phyloP scores from a whole-genome alignment of 2,797 vertebrate species.

The Chrysolophus pictus region DNA sequence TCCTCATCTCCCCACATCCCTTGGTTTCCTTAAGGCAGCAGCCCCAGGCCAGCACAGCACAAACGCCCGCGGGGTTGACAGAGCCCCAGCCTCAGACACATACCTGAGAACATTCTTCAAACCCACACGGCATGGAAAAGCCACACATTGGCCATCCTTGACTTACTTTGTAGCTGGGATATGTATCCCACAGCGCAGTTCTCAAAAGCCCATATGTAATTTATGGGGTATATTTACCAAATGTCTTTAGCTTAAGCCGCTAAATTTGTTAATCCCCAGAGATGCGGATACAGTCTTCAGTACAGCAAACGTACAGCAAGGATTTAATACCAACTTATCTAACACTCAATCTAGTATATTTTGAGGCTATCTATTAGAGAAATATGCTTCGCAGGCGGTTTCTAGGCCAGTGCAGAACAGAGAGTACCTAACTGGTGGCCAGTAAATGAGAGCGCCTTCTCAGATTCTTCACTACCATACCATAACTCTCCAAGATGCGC shows the following conservation, averaged over 20 bases:
- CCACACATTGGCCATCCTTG: background rate
- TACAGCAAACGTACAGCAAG: background rate
- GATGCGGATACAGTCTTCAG: background rate
- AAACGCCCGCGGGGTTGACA: accelerated
- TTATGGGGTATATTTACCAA: constrained; percentile 43
- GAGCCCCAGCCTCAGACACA: background rate
- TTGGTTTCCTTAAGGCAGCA: background rate
- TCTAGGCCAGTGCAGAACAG: background rate
- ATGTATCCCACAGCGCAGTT: background rate
- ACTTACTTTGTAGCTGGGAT: background rate
- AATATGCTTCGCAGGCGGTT: background rate
- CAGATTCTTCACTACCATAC: background rate
- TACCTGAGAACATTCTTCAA: constrained; percentile 14
- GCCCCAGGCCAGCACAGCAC: background rate
- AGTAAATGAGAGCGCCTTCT: background rate
- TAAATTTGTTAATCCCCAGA: constrained; percentile 29
- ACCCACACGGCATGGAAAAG: constrained; percentile 26
- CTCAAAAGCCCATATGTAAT: background rate
- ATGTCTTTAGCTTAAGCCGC: background rate
- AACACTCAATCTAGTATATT: constrained; percentile 43
- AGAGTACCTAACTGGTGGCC: background rate
- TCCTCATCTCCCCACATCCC: background rate
- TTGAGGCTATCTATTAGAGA: constrained; percentile 20
- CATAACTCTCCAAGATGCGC: background rate
- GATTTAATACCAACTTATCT: background rate